Evolutionary conservation across 1,140 invertebrate genomes (phyloP), one percentile per base, ranked within the genome.

Genomic region (Meloidogyne hapla): DNA sequence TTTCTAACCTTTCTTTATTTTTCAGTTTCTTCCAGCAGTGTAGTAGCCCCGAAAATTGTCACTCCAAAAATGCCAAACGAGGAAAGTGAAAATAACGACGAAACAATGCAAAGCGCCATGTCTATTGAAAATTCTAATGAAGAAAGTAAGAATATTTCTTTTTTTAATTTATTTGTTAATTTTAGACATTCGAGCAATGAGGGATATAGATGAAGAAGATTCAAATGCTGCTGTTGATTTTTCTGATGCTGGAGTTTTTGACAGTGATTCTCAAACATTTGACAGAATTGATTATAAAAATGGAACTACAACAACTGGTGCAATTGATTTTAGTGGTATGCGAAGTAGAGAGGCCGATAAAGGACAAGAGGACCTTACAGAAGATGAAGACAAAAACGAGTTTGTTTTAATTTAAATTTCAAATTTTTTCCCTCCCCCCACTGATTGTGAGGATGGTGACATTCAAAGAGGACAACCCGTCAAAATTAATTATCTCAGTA

Each of bases 261-360:
- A 83, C 26, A 72, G 69, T 25, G 77, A 80, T 23, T 81, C 80
- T 13, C 61, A 74, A 62, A 76, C 81, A 0, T 76, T 80, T 13
- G 74, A 80, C 18, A 48, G 61, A 21, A 28, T 71, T 23, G 80
- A 79, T 66, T 77, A 77, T 62, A 74, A 77, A 40, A 40, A 61
- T 40, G 23, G 28, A 38, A 64, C 69, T 26, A 40, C 40, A 21
- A 48, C 48, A n/a, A 69, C 48, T n/a, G 63, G 38, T n/a, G 65
- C 21, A 65, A 81, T 81, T n/a, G 80, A 81, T 42, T 81, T 81
- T 61, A 81, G 80, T 33, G 63, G 62, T 62, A 45, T 80, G 79
- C 48, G 80, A 12, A 79, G 74, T 45, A 80, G 79, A 15, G 79
- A 80, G 40, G 38, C 56, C 1, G 74, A 21, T 15, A 77, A 77